These are phyloP conservation scores for Sialia sialis DNA, from an alignment of 2,113 vertebrate genomes.

Conservation along the genomic window DNA sequence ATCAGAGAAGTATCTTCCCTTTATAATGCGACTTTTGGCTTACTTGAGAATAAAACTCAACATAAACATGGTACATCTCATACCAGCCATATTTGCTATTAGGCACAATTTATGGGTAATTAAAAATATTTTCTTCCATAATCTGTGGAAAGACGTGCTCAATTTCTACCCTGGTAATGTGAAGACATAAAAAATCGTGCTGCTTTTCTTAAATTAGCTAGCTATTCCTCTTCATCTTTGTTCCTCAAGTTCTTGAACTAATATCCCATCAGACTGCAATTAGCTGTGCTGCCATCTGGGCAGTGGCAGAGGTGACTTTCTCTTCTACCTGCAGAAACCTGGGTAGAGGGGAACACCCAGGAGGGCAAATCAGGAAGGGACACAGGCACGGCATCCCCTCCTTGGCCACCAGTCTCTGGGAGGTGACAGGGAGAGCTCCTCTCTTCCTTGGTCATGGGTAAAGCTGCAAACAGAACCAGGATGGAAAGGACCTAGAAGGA, in stretches of 20 bases:
- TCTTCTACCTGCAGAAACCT: not conserved
- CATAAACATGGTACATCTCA: not conserved
- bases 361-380: rapidly evolving
- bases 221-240: not conserved
- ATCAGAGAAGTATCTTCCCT: not conserved
- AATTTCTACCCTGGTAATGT: not conserved
- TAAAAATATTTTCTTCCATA: not conserved
- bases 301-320: not conserved
- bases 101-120: not conserved
- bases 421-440: not conserved
- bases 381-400: rapidly evolving
- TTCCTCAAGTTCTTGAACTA: not conserved
- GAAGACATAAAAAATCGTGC: not conserved
- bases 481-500: not conserved
- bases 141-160: not conserved
- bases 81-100: not conserved
- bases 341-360: not conserved
- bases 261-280: not conserved
- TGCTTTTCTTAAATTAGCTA: not conserved
- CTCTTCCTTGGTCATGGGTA: not conserved
- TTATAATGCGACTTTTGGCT: not conserved
- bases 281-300: not conserved
- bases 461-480: not conserved
- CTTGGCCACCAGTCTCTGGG: not conserved
- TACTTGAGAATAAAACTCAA: not conserved